phyloP scores from a whole-genome alignment of 2,797 vertebrate species.

The Poeciliopsis infans region DNA sequence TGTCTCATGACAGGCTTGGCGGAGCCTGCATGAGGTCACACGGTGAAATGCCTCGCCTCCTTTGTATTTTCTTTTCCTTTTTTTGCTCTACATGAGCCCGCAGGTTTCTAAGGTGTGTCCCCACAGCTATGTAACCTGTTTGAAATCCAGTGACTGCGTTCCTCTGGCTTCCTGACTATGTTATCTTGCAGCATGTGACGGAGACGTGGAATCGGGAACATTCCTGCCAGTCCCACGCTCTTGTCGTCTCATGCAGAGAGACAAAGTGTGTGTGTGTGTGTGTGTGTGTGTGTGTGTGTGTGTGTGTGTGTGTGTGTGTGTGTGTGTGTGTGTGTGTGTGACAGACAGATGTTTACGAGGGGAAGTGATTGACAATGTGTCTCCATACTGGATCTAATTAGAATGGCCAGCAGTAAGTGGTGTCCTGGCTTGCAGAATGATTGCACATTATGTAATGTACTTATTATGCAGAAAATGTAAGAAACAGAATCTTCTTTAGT shows the following conservation, averaged over 20 bases:
- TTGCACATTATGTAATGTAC: constrained; percentile 23
- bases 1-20: constrained; percentile 39
- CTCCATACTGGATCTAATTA: constrained; percentile 49
- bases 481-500: constrained; percentile 27
- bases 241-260: constrained; percentile 47
- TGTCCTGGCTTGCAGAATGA: constrained; percentile 36
- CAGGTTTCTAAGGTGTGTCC: constrained; percentile 52
- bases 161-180: constrained; percentile 44
- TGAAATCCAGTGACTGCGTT: constrained; percentile 37
- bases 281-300: constrained; percentile 26
- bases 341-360: neutral
- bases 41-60: constrained; percentile 17
- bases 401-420: constrained; percentile 42
- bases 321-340: constrained; percentile 22
- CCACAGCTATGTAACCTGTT: constrained; percentile 46
- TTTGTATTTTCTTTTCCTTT: neutral
- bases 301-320: constrained; percentile 23
- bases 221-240: constrained; percentile 56
- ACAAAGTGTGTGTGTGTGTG: constrained; percentile 16
- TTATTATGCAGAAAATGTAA: constrained; percentile 39
- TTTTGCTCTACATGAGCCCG: constrained; percentile 5
- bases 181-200: constrained; percentile 62
- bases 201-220: constrained; percentile 41
- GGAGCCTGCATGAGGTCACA: constrained; percentile 30
- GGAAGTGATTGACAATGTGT: constrained; percentile 48